phyloP scores from a whole-genome alignment of 2,888 invertebrate species.

The Antitype chi region DNA sequence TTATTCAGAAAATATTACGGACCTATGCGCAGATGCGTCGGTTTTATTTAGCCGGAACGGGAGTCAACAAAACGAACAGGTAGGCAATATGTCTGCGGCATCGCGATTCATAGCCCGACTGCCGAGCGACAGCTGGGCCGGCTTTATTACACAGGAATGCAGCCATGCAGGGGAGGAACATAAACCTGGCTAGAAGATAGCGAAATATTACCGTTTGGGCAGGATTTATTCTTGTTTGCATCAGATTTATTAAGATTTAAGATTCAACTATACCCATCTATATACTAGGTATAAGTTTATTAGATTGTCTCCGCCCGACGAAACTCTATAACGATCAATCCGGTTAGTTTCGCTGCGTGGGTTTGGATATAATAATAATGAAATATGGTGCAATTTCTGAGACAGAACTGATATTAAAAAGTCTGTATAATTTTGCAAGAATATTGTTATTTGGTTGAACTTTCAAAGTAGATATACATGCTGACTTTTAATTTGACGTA shows the following conservation, averaged over 20 bases:
- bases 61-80: constrained; percentile 60
- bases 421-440: background rate
- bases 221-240: constrained; percentile 21
- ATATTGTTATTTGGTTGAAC: background rate
- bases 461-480: too few species aligned
- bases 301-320: background rate
- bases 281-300: background rate
- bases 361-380: background rate
- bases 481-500: too few species aligned
- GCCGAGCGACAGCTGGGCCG: constrained; percentile 49
- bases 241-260: background rate
- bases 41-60: constrained; percentile 21
- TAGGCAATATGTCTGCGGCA: constrained; percentile 54
- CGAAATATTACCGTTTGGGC: background rate
- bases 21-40: constrained; percentile 27
- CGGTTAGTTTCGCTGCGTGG: background rate
- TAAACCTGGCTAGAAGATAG: background rate
- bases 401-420: background rate
- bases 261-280: background rate
- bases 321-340: background rate
- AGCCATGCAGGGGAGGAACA: constrained; percentile 13
- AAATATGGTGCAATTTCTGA: background rate
- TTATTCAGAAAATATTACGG: constrained; percentile 52
- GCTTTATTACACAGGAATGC: constrained; percentile 56
- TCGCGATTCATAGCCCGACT: constrained; percentile 33